Evolutionary conservation across 2,888 invertebrate genomes (phyloP).

Genomic region (Aleiodes alternator): DNA sequence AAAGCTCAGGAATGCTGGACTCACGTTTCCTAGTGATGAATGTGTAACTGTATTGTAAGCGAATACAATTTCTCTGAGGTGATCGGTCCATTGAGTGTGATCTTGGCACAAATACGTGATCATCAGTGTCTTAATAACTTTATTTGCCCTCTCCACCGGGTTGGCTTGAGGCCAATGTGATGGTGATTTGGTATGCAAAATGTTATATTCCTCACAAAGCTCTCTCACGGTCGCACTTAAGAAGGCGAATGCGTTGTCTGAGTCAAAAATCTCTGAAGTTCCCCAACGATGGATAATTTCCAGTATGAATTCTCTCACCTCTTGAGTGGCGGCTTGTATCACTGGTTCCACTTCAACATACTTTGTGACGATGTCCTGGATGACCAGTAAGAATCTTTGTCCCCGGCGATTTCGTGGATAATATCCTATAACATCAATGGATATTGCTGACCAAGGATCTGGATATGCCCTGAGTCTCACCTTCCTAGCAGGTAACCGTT

Average conservation of each 20-base stretch:
- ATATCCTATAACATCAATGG: no score
- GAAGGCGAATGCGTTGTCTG: not conserved
- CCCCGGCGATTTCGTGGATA: no score
- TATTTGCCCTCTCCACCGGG: not conserved
- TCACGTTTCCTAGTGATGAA: not conserved
- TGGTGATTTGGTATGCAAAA: not conserved
- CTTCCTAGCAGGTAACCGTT: no score
- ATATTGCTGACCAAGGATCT: no score
- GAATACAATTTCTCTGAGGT: not conserved
- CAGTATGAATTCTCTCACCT: no score
- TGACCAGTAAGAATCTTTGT: no score
- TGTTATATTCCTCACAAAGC: not conserved
- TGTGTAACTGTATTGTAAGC: constrained; percentile 8
- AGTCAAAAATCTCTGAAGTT: not conserved
- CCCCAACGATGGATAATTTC: not conserved
- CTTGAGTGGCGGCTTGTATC: no score
- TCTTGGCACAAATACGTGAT: not conserved
- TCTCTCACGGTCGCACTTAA: not conserved
- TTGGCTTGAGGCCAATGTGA: not conserved
- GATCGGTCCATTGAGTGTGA: not conserved
- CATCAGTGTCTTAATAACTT: not conserved
- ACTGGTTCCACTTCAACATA: no score
- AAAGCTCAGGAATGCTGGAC: not conserved
- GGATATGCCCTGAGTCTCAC: no score
- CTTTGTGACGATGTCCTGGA: no score